A percentile compares a stretch with the other conserved stretches of the same genome.
Evolutionary conservation across 2,113 vertebrate species (phyloP).

Genomic region (Tetrax tetrax): DNA sequence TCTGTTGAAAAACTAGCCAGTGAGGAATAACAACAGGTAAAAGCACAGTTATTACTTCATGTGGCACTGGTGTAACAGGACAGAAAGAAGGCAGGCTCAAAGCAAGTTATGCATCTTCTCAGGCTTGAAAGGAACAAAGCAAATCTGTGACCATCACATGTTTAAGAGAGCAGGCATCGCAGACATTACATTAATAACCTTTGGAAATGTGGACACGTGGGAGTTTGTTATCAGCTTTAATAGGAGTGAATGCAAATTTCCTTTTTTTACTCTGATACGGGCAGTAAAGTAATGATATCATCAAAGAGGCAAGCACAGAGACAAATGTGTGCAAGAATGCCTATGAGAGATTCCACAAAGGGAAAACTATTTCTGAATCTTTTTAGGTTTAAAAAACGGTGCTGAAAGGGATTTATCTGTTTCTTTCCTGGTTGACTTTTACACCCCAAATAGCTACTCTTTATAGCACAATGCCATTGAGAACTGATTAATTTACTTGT

Average conservation of each 20-base stretch:
- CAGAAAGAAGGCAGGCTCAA: not conserved
- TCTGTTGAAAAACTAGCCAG: not conserved
- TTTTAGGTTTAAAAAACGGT: not conserved
- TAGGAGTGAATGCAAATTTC: not conserved
- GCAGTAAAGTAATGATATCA: not conserved
- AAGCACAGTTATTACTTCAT: not conserved
- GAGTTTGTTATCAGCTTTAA: not conserved
- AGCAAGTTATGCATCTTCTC: not conserved
- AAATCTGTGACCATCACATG: not conserved
- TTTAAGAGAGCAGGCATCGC: not conserved
- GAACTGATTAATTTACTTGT: not conserved
- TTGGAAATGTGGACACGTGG: not conserved
- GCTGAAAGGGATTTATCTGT: not conserved
- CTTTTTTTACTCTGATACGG: not conserved
- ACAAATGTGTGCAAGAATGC: not conserved
- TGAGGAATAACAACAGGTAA: not conserved
- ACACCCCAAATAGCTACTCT: not conserved
- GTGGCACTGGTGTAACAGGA: not conserved
- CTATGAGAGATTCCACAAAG: not conserved
- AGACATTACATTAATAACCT: not conserved
- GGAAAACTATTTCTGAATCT: not conserved
- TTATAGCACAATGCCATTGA: not conserved
- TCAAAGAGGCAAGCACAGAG: not conserved
- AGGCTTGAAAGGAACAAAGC: not conserved
- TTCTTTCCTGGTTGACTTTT: not conserved